These are phyloP conservation scores for Onychomys arenicola DNA, from an alignment of 2,797 vertebrate genomes.

Conservation along the genomic window DNA sequence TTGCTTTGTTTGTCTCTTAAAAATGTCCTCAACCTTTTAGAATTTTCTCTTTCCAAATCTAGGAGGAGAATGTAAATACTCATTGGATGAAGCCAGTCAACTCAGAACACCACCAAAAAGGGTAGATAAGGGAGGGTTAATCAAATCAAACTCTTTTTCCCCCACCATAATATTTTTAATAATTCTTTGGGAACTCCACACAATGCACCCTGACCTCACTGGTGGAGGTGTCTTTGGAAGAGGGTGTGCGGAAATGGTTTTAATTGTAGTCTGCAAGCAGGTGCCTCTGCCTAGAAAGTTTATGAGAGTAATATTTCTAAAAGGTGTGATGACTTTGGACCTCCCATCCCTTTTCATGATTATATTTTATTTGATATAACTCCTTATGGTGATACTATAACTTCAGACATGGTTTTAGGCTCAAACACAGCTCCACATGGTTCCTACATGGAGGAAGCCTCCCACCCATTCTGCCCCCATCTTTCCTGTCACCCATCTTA, in stretches of 20 bases:
- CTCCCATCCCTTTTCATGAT: rapidly evolving
- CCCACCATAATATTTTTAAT: neutral
- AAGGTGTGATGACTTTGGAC: neutral
- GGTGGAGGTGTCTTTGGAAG: neutral
- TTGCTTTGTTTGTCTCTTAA: neutral
- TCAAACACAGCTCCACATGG: neutral
- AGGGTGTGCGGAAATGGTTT: neutral
- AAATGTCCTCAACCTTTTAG: neutral
- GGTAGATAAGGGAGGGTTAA: neutral
- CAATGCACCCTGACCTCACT: neutral
- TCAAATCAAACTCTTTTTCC: neutral
- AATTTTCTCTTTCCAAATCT: neutral
- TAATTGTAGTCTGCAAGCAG: neutral
- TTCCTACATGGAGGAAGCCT: rapidly evolving
- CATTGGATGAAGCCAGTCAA: neutral
- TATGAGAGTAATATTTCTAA: neutral
- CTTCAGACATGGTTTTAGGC: neutral
- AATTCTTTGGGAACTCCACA: neutral
- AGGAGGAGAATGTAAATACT: neutral
- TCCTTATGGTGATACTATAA: neutral
- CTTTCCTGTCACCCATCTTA: neutral
- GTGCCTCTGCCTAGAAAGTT: neutral
- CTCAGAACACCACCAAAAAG: neutral
- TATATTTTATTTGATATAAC: neutral
- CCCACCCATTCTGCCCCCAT: rapidly evolving